These are phyloP conservation scores for Dynastes tityus DNA, from an alignment of 2,888 invertebrate species.

Conservation along the genomic window DNA sequence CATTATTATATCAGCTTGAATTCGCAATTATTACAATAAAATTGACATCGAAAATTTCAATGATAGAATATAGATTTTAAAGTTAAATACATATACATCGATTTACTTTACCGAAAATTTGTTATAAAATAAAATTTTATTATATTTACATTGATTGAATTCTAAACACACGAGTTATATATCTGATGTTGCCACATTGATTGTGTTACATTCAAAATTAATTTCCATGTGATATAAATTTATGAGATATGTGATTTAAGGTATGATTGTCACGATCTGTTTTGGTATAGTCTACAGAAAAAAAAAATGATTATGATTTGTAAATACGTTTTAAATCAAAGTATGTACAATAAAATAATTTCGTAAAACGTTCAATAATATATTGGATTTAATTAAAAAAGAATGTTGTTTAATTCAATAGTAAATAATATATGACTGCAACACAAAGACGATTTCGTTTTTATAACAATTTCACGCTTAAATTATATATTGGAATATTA, in stretches of 20 bases:
- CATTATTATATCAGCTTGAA: not conserved
- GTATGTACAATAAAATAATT: not conserved
- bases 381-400: not conserved
- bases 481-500: conserved; percentile 17
- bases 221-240: not conserved
- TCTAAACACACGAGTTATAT: conserved; percentile 13
- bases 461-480: not conserved
- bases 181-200: conserved; percentile 41
- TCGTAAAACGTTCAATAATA: conserved; percentile 6
- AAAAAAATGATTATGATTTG: not conserved
- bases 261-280: conserved; percentile 14
- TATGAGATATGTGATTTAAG: not conserved
- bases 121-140: conserved; percentile 40
- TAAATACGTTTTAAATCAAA: not conserved
- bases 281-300: conserved; percentile 2
- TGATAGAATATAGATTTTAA: conserved; percentile 54
- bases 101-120: conserved; percentile 44
- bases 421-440: not conserved
- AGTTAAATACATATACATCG: conserved; percentile 40
- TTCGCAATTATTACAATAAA: conserved; percentile 26
- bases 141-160: conserved; percentile 32
- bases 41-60: conserved; percentile 23
- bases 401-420: not conserved
- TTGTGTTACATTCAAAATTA: conserved; percentile 12
- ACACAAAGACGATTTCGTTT: not conserved